Conservation (phyloP, 1,140 invertebrate genomes). For the Galleria mellonella region DNA sequence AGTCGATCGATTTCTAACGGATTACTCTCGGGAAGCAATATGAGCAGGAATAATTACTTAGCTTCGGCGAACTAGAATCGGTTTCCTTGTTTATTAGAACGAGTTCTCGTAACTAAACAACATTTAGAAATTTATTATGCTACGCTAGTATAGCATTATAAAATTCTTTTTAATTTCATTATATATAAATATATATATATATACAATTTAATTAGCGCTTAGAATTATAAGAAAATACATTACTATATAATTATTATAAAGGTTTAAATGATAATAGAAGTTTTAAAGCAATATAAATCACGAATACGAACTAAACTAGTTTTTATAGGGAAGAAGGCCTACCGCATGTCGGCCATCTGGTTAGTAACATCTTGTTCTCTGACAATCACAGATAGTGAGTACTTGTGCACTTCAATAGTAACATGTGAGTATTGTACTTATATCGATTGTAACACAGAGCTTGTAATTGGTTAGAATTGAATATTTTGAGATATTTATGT, state of each 20-base stretch:
- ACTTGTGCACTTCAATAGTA: background rate
- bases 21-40: constrained; percentile 63
- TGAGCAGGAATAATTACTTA: constrained; percentile 57
- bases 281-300: no score
- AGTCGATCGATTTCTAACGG: constrained; percentile 72
- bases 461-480: no score
- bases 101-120: constrained; percentile 46
- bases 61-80: constrained; percentile 56
- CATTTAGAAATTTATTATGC: constrained; percentile 28
- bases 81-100: constrained; percentile 71
- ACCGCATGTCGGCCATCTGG: constrained; percentile 59
- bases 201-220: no score
- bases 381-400: constrained; percentile 35
- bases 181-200: no score
- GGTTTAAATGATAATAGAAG: no score
- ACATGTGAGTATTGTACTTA: constrained; percentile 1
- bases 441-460: background rate
- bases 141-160: background rate
- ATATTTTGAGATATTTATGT: no score
- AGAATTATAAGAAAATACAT: no score
- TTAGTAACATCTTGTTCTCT: constrained; percentile 52
- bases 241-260: no score
- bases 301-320: no score
- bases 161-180: no score
- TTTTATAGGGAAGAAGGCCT: constrained; percentile 24